phyloP scores from a whole-genome alignment of 2,888 invertebrate genomes.

The Girardia tigrina region DNA sequence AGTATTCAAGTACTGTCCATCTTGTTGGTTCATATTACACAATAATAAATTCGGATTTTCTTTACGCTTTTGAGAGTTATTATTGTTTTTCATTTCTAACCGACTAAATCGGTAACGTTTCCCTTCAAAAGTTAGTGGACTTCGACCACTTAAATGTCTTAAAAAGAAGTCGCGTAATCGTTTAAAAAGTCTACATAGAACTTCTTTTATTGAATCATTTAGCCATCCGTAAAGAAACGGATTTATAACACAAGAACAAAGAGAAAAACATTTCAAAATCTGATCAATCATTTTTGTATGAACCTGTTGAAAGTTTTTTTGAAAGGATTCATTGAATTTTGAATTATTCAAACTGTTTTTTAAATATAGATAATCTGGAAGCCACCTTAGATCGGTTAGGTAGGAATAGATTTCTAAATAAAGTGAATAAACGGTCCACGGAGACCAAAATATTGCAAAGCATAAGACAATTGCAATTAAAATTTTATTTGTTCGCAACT shows the following conservation, averaged over 20 bases:
- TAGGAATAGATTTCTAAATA: constrained; percentile 9
- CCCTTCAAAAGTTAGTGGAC: background rate
- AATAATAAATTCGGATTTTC: background rate
- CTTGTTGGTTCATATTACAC: background rate
- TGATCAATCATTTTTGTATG: constrained; percentile 32
- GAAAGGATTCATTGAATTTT: background rate
- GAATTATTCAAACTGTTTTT: background rate
- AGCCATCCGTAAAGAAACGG: constrained; percentile 37
- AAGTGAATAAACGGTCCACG: constrained; percentile 34
- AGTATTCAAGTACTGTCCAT: background rate
- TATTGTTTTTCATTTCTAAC: constrained; percentile 9
- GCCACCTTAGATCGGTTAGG: background rate
- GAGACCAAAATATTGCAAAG: constrained; percentile 37
- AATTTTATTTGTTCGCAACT: constrained; percentile 35
- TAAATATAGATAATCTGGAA: background rate
- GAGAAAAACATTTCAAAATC: constrained; percentile 32
- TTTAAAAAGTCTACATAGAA: constrained; percentile 11
- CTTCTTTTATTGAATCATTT: constrained; percentile 33
- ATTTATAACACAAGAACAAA: constrained; percentile 29
- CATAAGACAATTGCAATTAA: constrained; percentile 35
- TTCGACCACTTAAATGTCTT: background rate
- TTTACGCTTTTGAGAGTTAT: background rate
- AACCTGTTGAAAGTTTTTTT: background rate
- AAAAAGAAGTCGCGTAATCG: background rate
- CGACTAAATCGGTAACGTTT: background rate